Conservation (phyloP, 2,888 invertebrate species). For the Timandra comae region DNA sequence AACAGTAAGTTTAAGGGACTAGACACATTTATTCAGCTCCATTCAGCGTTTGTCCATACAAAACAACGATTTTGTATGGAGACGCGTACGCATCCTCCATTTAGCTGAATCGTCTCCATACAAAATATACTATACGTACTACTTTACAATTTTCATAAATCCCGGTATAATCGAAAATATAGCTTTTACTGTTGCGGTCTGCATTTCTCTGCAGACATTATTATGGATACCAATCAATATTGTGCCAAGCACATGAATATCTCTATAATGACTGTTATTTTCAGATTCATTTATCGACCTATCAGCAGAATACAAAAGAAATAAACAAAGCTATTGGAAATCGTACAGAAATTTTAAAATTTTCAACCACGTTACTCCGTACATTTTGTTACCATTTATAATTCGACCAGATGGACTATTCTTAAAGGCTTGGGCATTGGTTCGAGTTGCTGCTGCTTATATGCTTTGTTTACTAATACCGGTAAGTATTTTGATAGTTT, state of each 20-base stretch:
- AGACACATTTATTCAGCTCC: too few relatives aligned
- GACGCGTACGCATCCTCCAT: constrained; percentile 2
- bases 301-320: constrained; percentile 39
- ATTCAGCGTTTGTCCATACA: too few relatives aligned
- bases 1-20: constrained; percentile 51
- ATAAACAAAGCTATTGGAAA: constrained; percentile 44
- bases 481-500: constrained; percentile 32
- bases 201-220: background rate
- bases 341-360: constrained; percentile 50
- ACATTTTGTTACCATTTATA: constrained; percentile 51
- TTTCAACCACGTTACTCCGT: constrained; percentile 48
- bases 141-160: background rate
- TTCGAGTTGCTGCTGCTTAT: constrained; percentile 48
- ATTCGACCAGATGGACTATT: constrained; percentile 62
- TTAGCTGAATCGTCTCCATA: too few relatives aligned
- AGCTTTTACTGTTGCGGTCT: background rate
- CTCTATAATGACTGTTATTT: constrained; percentile 15
- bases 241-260: background rate
- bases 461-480: constrained; percentile 54
- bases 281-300: constrained; percentile 65
- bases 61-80: too few relatives aligned
- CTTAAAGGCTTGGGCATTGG: constrained; percentile 51
- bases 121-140: too few relatives aligned
- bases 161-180: background rate
- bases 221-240: background rate